Base-by-base conservation (phyloP, 92 coral and sea anemone genomes). In the Epizoanthus ramosus region DNA sequence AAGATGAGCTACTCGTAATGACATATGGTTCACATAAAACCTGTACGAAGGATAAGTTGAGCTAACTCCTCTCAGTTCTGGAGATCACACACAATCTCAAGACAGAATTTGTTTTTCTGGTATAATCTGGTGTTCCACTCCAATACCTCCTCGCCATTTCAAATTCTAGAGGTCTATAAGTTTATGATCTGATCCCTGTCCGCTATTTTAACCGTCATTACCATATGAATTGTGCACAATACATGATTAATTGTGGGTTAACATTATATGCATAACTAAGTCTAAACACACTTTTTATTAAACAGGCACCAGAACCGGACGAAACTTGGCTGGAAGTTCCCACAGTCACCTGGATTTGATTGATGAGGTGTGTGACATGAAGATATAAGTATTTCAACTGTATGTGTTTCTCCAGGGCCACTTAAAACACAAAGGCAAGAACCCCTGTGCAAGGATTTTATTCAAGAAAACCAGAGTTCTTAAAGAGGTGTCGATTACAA, bases 191-290 rank as follows among this genome's bases (percentile, higher is more conserved):
- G 68, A 77, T 59, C 58, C 25, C 31, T 77, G 71, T 57, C 71
- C 64, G 82, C 70, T 77, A 59, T 68, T 85, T 68, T 65, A 85
- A 77, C 91, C 86, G 75, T 12, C 76, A 89, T 89, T 89, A 89
- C 70, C 88, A 89, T 89, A 89, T 89, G 92, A 89, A 89, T 85
- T 66, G 84, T 57, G 66, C 31, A 79, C 89, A 81, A 74, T 80
- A 81, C 79, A 80, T 89, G 87, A 89, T 89, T 89, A 85, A 85
- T 89, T 89, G 92, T 85, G 75, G 84, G 79, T 85, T 85, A 84
- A 67, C 92, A 81, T 85, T 83, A 85, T 89, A 80, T 81, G 92
- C 92, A 89, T 89, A 75, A 86, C 89, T 85, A 77, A 77, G 82
- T 77, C 21, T 77, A 77, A 77, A 61, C 82, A 77, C 82, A 43